Evolutionary conservation across 2,113 vertebrate genomes (phyloP).

Genomic region (Cephalopterus ornatus): DNA sequence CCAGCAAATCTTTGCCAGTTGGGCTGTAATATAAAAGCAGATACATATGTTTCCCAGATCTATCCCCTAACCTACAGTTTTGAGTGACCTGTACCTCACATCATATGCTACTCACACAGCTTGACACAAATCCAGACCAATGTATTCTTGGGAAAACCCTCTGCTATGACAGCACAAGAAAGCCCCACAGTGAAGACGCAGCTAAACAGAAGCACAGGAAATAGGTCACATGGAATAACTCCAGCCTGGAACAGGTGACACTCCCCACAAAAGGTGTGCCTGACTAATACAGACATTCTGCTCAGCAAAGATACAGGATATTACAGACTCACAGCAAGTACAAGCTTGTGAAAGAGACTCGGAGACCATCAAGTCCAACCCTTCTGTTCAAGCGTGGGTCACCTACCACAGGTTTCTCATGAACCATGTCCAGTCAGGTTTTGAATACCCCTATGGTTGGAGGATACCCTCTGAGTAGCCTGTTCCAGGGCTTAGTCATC

Average conservation of each 20-base stretch:
- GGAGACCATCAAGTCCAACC: neutral
- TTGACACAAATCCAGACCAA: neutral
- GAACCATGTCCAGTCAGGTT: neutral
- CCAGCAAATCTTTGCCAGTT: neutral
- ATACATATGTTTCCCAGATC: neutral
- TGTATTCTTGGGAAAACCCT: neutral
- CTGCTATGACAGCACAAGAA: neutral
- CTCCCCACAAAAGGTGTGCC: neutral
- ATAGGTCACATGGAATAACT: neutral
- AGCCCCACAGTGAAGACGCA: neutral
- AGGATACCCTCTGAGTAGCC: neutral
- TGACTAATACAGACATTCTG: neutral
- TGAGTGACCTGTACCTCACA: neutral
- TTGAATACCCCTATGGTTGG: fast-evolving
- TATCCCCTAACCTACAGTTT: neutral
- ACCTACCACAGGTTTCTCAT: neutral
- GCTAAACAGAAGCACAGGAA: constrained; percentile 10
- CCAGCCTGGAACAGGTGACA: constrained; percentile 14
- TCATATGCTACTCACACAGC: neutral
- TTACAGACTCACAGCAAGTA: neutral
- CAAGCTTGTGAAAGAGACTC: neutral
- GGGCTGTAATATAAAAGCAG: neutral
- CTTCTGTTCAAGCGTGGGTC: neutral
- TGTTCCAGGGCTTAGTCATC: neutral
- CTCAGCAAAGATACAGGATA: neutral